A percentile compares a stretch with the other conserved stretches of the same genome.
Evolutionary conservation across 2,888 invertebrate species (phyloP).

Genomic region (Caenorhabditis becei): DNA sequence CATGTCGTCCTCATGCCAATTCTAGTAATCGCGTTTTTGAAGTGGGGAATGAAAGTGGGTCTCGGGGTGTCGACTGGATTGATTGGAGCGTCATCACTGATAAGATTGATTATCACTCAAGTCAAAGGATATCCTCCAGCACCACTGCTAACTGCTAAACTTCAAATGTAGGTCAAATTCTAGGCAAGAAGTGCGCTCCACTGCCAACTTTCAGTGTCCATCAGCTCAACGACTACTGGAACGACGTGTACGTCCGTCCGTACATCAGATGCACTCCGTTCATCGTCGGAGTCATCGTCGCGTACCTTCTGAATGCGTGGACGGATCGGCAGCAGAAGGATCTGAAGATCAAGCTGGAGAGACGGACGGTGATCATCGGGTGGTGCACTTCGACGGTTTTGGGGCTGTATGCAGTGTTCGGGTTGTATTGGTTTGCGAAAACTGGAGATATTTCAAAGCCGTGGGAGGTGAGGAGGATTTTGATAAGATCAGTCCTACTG

Average conservation of each 20-base stretch:
- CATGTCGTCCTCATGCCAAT: constrained; percentile 86
- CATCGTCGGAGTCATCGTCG: constrained; percentile 82
- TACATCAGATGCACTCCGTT: constrained; percentile 83
- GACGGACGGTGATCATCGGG: constrained; percentile 22
- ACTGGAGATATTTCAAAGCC: constrained; percentile 79
- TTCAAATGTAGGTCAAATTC: constrained; percentile 74
- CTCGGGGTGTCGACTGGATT: constrained; percentile 62
- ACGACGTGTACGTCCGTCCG: constrained; percentile 82
- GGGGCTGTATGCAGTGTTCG: constrained; percentile 79
- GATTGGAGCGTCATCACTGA: constrained; percentile 62
- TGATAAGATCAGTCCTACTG: no score
- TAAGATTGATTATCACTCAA: constrained; percentile 72
- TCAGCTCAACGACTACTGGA: constrained; percentile 79
- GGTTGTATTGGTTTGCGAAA: constrained; percentile 77
- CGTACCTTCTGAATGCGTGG: constrained; percentile 81
- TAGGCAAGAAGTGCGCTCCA: not conserved
- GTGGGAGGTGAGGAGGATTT: constrained; percentile 64
- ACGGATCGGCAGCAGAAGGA: constrained; percentile 54
- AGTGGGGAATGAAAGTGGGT: constrained; percentile 64
- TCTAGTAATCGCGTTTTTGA: constrained; percentile 85
- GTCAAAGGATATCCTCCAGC: constrained; percentile 79
- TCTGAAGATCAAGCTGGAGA: constrained; percentile 70
- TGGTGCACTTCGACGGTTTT: constrained; percentile 49
- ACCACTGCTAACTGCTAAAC: constrained; percentile 78
- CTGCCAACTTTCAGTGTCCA: constrained; percentile 77